Conservation (phyloP, 2,113 vertebrate species). For the Neomonachus schauinslandi region DNA sequence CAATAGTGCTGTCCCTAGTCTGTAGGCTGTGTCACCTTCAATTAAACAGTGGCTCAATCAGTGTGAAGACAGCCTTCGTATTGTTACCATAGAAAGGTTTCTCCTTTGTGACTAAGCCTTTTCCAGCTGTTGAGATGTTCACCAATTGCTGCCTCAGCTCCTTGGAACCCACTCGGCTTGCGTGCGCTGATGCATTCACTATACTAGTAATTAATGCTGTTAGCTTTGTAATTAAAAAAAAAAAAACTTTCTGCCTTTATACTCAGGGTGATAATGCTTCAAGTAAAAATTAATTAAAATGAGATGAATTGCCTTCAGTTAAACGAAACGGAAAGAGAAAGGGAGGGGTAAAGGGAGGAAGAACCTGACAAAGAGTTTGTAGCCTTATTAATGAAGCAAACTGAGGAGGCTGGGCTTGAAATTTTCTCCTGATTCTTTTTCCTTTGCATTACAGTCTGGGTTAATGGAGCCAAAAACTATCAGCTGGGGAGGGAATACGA, state of each 20-base stretch:
- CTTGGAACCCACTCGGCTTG: constrained; percentile 82
- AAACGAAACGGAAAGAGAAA: constrained; percentile 86
- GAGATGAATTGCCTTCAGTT: constrained; percentile 91
- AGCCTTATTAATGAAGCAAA: constrained; percentile 87
- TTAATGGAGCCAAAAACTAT: constrained; percentile 83
- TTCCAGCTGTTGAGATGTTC: constrained; percentile 83
- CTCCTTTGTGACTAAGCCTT: constrained; percentile 74
- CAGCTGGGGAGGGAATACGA: constrained; percentile 63
- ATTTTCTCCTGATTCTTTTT: constrained; percentile 78
- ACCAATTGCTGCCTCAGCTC: constrained; percentile 83
- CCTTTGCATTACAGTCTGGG: constrained; percentile 76
- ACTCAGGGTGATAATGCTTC: constrained; percentile 89
- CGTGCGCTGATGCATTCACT: constrained; percentile 84
- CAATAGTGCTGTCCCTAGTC: constrained; percentile 21
- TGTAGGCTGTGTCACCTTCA: constrained; percentile 57
- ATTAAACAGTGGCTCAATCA: constrained; percentile 73
- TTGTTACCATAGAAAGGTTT: constrained; percentile 63
- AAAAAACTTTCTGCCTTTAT: constrained; percentile 87
- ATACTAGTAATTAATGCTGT: constrained; percentile 91
- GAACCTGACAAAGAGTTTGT: constrained; percentile 66
- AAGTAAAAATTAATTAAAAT: constrained; percentile 93
- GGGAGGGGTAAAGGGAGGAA: constrained; percentile 77
- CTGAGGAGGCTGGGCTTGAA: constrained; percentile 79
- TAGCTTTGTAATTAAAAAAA: constrained; percentile 92
- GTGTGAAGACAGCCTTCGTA: constrained; percentile 62